Percentiles rank a stretch among this genome's conserved stretches.
These are phyloP conservation scores for Takifugu rubripes DNA, from an alignment of 2,797 vertebrate genomes.

Conservation along the genomic window DNA sequence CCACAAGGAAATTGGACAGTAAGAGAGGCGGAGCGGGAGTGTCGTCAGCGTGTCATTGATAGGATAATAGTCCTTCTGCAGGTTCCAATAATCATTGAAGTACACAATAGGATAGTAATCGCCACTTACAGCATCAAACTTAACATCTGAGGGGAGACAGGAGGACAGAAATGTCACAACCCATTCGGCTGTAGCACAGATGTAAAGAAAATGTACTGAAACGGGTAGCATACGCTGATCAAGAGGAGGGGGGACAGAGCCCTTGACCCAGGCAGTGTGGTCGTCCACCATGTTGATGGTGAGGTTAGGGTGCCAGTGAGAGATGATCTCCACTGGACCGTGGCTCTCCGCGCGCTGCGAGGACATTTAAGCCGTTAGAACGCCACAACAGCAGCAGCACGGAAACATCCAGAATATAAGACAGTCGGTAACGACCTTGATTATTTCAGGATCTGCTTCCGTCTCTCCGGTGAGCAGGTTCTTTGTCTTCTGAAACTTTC, in stretches of 20 bases:
- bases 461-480: slow-evolving; percentile 94
- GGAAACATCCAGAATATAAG: background rate
- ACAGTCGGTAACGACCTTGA: slow-evolving; percentile 48
- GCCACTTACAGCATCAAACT: slow-evolving; percentile 91
- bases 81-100: slow-evolving; percentile 99
- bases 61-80: slow-evolving; percentile 93
- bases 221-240: slow-evolving; percentile 84
- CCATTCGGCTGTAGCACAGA: background rate
- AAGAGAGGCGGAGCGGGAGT: slow-evolving; percentile 85
- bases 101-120: slow-evolving; percentile 96
- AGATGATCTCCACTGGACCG: slow-evolving; percentile 93
- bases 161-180: background rate
- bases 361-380: background rate
- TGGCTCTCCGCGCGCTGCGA: slow-evolving; percentile 89
- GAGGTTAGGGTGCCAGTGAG: slow-evolving; percentile 96
- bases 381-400: background rate
- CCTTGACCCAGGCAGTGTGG: slow-evolving; percentile 96
- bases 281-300: slow-evolving; percentile 98
- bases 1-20: slow-evolving; percentile 92
- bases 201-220: background rate
- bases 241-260: slow-evolving; percentile 90
- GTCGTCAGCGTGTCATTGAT: slow-evolving; percentile 83
- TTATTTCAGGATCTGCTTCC: slow-evolving; percentile 83
- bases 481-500: slow-evolving; percentile 93
- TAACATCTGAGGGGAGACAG: slow-evolving; percentile 80